Evolutionary conservation across 2,113 vertebrate species (phyloP).

Genomic region (Cephalopholis sonnerati): DNA sequence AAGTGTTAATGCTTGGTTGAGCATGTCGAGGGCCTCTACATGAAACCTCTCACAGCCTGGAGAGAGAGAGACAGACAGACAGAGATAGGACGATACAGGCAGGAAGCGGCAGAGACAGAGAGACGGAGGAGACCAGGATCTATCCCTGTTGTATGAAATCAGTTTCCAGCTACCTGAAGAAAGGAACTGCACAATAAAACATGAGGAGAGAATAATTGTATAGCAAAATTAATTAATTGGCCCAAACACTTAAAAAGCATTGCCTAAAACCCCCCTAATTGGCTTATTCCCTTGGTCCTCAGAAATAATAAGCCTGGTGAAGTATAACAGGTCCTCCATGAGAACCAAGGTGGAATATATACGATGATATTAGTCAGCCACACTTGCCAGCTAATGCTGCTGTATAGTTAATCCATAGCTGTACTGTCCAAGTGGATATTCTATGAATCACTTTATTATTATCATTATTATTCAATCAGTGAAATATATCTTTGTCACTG

Average conservation of each 20-base stretch:
- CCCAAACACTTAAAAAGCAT: not conserved
- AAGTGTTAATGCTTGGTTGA: slow-evolving; percentile 66
- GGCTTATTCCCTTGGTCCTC: not conserved
- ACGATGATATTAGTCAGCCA: not conserved
- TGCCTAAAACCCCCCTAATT: not conserved
- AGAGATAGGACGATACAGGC: slow-evolving; percentile 5
- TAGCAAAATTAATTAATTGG: not conserved
- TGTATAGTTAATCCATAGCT: not conserved
- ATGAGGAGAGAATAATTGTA: not conserved
- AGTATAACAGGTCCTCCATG: not conserved
- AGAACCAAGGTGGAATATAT: not conserved
- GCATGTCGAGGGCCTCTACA: slow-evolving; percentile 57
- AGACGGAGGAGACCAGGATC: not conserved
- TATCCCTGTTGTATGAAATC: not conserved
- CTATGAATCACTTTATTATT: not conserved
- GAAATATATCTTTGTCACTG: not conserved
- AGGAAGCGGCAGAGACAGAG: not conserved
- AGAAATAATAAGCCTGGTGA: not conserved
- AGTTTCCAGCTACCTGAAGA: slow-evolving; percentile 1
- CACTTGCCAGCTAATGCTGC: not conserved
- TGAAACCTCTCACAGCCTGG: slow-evolving; percentile 40
- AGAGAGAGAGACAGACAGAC: slow-evolving; percentile 20
- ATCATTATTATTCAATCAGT: not conserved
- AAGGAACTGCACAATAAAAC: not conserved
- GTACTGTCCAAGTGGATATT: not conserved